Conservation (phyloP, 2,888 invertebrate species). For the Spilarctia lutea region DNA sequence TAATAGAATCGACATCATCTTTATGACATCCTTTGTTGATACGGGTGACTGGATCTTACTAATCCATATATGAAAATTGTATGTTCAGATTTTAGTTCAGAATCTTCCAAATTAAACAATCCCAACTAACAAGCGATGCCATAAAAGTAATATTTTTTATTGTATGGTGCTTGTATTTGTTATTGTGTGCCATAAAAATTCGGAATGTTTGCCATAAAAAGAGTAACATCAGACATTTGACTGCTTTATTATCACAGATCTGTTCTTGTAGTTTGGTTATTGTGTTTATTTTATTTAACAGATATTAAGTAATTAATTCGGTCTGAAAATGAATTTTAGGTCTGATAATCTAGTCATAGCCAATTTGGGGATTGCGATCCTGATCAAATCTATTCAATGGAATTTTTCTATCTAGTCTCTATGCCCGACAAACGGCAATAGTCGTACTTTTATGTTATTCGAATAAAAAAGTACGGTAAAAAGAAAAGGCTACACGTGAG, state of each 20-base stretch:
- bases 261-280: not conserved
- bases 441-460: too few relatives aligned
- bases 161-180: constrained; percentile 3
- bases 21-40: too few relatives aligned
- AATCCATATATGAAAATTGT: not conserved
- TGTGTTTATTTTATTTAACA: not conserved
- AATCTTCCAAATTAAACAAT: not conserved
- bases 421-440: too few relatives aligned
- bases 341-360: too few relatives aligned
- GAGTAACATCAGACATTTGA: constrained; percentile 4
- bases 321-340: not conserved
- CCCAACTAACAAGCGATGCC: not conserved
- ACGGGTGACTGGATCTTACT: not conserved
- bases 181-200: constrained; percentile 14
- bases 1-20: too few relatives aligned
- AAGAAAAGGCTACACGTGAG: not conserved
- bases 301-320: not conserved
- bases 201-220: constrained; percentile 11
- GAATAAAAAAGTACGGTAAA: too few relatives aligned
- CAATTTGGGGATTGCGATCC: not conserved
- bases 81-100: not conserved
- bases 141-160: not conserved
- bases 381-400: too few relatives aligned
- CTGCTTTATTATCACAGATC: constrained; percentile 1
- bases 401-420: too few relatives aligned